Conservation (phyloP, 2,797 vertebrate genomes). For the Lepus townsendii region DNA sequence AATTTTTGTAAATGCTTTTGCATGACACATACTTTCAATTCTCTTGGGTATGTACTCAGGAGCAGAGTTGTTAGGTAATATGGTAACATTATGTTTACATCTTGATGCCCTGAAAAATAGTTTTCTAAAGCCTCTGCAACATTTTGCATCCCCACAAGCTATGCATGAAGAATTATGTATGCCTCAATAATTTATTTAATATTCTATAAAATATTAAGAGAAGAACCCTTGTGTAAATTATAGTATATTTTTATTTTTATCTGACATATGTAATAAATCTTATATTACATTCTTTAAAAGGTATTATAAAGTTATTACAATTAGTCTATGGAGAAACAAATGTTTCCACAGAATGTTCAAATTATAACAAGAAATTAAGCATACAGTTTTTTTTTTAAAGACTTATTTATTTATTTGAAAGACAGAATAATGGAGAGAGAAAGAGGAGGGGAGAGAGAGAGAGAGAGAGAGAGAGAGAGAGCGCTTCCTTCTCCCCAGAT, state of each 20-base stretch:
- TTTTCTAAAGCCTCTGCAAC: not conserved
- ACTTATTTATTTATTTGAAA: too few relatives aligned
- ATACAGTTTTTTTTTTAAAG: not conserved
- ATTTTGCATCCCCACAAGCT: not conserved
- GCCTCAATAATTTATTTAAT: not conserved
- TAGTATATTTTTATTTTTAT: conserved; percentile 46
- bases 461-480: too few relatives aligned
- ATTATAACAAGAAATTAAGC: not conserved
- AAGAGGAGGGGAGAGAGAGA: too few relatives aligned
- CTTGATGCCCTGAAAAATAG: not conserved
- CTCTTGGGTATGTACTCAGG: not conserved
- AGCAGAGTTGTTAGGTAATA: not conserved
- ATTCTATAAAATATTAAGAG: conserved; percentile 39
- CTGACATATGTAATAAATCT: not conserved
- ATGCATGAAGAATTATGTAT: not conserved
- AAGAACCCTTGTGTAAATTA: not conserved
- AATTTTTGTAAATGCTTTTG: not conserved
- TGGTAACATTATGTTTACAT: not conserved
- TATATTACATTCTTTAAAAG: not conserved
- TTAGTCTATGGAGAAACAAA: not conserved
- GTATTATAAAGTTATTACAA: not conserved
- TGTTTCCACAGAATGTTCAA: not conserved
- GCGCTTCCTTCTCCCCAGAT: too few relatives aligned
- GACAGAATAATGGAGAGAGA: too few relatives aligned
- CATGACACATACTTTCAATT: conserved; percentile 27